phyloP scores from a whole-genome alignment of 2,888 invertebrate genomes.

The Agrilus mali region DNA sequence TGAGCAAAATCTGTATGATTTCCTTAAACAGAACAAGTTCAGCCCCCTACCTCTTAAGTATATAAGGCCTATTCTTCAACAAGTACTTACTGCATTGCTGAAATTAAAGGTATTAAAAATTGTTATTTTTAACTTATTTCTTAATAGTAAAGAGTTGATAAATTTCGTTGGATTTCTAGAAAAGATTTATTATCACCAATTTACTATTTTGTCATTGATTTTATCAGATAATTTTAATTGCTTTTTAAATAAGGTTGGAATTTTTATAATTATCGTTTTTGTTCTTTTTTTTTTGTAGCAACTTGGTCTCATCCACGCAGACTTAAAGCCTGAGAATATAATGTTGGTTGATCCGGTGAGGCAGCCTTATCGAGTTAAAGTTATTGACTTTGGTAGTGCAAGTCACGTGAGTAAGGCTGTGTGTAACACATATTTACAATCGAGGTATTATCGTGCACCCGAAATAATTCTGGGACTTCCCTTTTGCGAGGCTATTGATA shows the following conservation, averaged over 20 bases:
- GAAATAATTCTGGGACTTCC: constrained; percentile 96
- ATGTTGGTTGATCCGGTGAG: constrained; percentile 98
- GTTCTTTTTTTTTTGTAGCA: constrained; percentile 49
- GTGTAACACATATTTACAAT: constrained; percentile 98
- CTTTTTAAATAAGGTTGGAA: neutral
- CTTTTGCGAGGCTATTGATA: constrained; percentile 99
- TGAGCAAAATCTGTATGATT: constrained; percentile 99
- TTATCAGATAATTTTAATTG: neutral
- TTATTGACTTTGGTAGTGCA: constrained; percentile 99
- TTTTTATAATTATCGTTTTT: neutral
- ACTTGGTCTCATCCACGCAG: constrained; percentile 98
- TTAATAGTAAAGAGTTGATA: no score
- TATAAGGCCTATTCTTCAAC: constrained; percentile 97
- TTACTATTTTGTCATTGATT: no score
- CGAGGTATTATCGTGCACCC: constrained; percentile 95
- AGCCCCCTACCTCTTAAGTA: constrained; percentile 96
- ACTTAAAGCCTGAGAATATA: constrained; percentile 99
- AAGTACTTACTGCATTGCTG: constrained; percentile 78
- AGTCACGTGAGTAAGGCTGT: constrained; percentile 99
- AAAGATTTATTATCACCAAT: no score
- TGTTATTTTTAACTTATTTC: no score
- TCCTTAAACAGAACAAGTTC: constrained; percentile 99
- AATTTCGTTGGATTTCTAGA: no score
- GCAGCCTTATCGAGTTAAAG: constrained; percentile 98
- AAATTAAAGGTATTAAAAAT: constrained; percentile 63